phyloP scores from a whole-genome alignment of 2,888 invertebrate genomes.

The Calliscelio sp. region DNA sequence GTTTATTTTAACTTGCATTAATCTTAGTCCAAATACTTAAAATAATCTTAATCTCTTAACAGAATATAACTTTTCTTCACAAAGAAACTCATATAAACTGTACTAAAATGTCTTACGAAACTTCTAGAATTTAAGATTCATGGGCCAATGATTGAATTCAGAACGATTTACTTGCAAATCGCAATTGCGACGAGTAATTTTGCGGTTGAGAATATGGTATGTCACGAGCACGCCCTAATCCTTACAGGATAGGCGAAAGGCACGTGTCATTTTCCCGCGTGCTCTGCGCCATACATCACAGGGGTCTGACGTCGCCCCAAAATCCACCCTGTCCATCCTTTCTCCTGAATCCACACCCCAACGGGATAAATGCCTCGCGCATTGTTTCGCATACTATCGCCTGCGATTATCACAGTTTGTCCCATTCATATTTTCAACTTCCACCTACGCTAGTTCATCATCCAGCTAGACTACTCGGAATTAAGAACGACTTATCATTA shows the following conservation, averaged over 20 bases:
- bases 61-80: too few species aligned
- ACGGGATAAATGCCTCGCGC: constrained; percentile 78
- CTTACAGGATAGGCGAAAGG: constrained; percentile 75
- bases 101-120: too few species aligned
- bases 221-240: constrained; percentile 77
- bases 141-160: constrained; percentile 55
- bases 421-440: constrained; percentile 67
- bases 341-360: constrained; percentile 74
- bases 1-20: too few species aligned
- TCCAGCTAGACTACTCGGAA: constrained; percentile 61
- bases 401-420: constrained; percentile 80
- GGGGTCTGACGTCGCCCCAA: constrained; percentile 81
- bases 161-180: constrained; percentile 62
- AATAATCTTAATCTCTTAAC: too few species aligned
- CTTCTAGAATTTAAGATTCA: too few species aligned
- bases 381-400: constrained; percentile 83
- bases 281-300: constrained; percentile 82
- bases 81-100: too few species aligned
- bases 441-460: constrained; percentile 49
- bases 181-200: constrained; percentile 71
- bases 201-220: constrained; percentile 74
- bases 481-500: constrained; percentile 50
- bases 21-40: too few species aligned
- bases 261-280: constrained; percentile 83
- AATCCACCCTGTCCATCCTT: constrained; percentile 73